Evolutionary conservation across 2,113 vertebrate genomes (phyloP).

Genomic region (Rostratula benghalensis): DNA sequence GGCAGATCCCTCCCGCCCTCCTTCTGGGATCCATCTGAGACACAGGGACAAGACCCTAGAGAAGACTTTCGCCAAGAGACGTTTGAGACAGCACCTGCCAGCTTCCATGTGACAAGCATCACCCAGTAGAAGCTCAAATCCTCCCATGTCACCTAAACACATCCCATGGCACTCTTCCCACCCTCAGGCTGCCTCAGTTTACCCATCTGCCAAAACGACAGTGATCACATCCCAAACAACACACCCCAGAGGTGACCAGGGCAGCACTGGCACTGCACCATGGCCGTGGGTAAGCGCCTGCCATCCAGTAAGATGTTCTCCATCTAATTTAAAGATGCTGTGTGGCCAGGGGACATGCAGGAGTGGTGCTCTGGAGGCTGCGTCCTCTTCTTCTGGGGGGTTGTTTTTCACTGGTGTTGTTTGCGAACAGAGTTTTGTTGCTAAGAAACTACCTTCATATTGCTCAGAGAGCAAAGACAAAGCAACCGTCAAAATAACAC

Average conservation of each 20-base stretch:
- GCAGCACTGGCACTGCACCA: not conserved
- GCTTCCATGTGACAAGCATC: not conserved
- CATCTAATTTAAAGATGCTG: not conserved
- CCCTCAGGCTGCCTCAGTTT: not conserved
- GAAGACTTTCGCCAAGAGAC: not conserved
- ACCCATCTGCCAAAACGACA: not conserved
- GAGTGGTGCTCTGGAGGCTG: not conserved
- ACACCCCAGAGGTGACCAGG: rapidly evolving
- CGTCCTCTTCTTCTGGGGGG: constrained; percentile 22
- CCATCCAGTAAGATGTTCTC: rapidly evolving
- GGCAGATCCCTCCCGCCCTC: constrained; percentile 28
- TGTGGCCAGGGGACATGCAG: not conserved
- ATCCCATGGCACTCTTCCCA: rapidly evolving
- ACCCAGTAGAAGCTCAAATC: not conserved
- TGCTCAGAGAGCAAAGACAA: constrained; percentile 74
- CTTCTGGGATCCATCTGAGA: constrained; percentile 23
- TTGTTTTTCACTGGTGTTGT: constrained; percentile 65
- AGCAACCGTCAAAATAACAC: constrained; percentile 75
- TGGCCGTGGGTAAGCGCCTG: rapidly evolving
- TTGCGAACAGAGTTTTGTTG: constrained; percentile 78
- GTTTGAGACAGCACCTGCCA: not conserved
- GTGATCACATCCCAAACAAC: not conserved
- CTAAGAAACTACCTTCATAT: constrained; percentile 80
- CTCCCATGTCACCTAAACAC: not conserved
- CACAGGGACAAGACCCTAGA: not conserved